phyloP scores from a whole-genome alignment of 1,140 invertebrate genomes.

The Caenorhabditis tropicalis region DNA sequence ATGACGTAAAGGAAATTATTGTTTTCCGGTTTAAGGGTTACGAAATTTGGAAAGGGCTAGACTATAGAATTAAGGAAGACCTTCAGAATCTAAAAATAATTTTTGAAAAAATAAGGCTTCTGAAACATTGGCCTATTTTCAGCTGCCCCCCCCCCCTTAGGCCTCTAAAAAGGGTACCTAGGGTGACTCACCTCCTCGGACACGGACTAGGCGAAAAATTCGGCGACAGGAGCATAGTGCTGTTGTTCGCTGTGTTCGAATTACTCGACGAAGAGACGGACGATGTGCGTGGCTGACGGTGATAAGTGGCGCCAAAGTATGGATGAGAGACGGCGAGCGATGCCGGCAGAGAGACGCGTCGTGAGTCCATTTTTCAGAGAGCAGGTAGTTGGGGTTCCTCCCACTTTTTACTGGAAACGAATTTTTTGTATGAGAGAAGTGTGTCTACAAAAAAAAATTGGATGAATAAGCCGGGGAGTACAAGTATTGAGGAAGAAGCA shows the following conservation, averaged over 20 bases:
- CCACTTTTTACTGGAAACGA: neutral
- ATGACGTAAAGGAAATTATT: too few species aligned
- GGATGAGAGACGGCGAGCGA: conserved; percentile 33
- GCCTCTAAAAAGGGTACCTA: too few species aligned
- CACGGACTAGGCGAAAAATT: conserved; percentile 11
- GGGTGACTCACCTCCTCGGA: conserved; percentile 32
- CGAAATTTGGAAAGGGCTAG: too few species aligned
- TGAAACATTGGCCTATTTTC: too few species aligned
- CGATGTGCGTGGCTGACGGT: conserved; percentile 28
- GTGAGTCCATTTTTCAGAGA: conserved; percentile 18
- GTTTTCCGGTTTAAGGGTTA: too few species aligned
- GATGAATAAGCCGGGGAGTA: neutral
- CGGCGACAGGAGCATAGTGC: conserved; percentile 15
- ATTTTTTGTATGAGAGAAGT: neutral
- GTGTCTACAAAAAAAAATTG: neutral
- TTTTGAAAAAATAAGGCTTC: too few species aligned
- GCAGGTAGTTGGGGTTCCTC: conserved; percentile 5
- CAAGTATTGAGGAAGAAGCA: neutral
- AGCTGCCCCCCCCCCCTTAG: too few species aligned
- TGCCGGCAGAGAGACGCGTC: conserved; percentile 34
- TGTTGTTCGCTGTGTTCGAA: conserved; percentile 20
- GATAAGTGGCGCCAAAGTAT: conserved; percentile 40
- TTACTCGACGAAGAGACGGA: conserved; percentile 4
- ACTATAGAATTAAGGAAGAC: too few species aligned
- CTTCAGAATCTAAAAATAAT: too few species aligned